Conservation (phyloP, 2,797 vertebrate genomes). For the Oreochromis mossambicus region DNA sequence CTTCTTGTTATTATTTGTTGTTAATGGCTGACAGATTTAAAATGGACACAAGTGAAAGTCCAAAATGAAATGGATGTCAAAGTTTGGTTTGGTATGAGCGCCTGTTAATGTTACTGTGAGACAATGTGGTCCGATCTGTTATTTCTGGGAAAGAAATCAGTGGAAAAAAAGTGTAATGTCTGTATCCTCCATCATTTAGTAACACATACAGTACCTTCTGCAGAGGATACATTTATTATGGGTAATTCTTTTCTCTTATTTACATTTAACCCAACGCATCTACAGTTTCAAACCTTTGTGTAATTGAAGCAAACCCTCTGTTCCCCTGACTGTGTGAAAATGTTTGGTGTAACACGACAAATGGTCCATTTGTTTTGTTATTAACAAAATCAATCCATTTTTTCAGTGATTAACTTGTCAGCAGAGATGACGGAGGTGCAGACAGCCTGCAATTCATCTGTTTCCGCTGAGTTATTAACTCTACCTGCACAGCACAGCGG, state of each 20-base stretch:
- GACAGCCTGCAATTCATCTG: constrained; percentile 31
- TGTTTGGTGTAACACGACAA: not conserved
- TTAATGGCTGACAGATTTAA: constrained; percentile 77
- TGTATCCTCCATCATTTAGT: not conserved
- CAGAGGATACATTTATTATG: not conserved
- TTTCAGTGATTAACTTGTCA: constrained; percentile 35
- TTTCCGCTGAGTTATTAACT: constrained; percentile 41
- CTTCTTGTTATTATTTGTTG: constrained; percentile 78
- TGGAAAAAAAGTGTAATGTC: rapidly evolving
- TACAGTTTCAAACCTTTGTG: not conserved
- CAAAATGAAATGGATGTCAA: not conserved
- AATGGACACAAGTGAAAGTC: constrained; percentile 52
- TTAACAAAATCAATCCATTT: constrained; percentile 11
- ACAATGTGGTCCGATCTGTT: not conserved
- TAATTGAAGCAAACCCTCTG: not conserved
- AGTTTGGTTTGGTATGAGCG: not conserved
- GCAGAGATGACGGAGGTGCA: constrained; percentile 12
- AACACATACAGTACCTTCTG: not conserved
- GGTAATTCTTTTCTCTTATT: not conserved
- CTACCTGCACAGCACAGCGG: constrained; percentile 6
- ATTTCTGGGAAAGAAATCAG: not conserved
- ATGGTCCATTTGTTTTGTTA: not conserved
- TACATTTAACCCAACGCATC: not conserved
- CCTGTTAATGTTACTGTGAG: not conserved
- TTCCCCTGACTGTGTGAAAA: not conserved